phyloP scores from a whole-genome alignment of 2,888 invertebrate species.

The Mamestra brassicae region DNA sequence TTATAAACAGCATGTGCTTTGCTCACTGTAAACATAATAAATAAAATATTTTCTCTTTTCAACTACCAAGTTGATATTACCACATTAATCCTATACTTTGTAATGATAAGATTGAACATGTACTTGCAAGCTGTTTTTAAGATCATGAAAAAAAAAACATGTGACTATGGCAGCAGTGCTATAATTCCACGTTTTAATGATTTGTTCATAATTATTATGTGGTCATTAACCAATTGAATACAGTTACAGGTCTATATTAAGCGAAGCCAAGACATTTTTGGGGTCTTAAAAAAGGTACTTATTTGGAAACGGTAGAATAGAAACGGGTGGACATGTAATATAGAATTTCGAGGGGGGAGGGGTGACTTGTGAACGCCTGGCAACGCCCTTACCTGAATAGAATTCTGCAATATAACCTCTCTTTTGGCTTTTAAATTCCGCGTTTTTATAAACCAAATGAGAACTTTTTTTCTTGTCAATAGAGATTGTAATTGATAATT shows the following conservation, averaged over 20 bases:
- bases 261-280: constrained; percentile 15
- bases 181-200: too few species aligned
- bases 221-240: background rate
- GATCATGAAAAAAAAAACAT: too few species aligned
- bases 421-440: background rate
- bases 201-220: too few species aligned
- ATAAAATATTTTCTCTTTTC: background rate
- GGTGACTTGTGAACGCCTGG: background rate
- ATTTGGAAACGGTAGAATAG: constrained; percentile 5
- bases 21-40: too few species aligned
- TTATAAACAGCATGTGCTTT: too few species aligned
- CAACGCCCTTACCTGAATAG: background rate
- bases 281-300: background rate
- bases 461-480: constrained; percentile 4
- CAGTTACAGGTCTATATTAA: constrained; percentile 11
- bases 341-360: background rate
- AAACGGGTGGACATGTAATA: constrained; percentile 5
- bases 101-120: too few species aligned
- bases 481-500: constrained; percentile 34
- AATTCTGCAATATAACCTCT: constrained; percentile 8
- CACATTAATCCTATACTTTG: background rate
- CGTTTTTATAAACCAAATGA: background rate
- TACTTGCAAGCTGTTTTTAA: background rate
- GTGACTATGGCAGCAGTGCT: too few species aligned
- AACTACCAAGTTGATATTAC: constrained; percentile 23